These are phyloP conservation scores for Hippocampus abdominalis DNA, from an alignment of 2,113 vertebrate genomes.

Conservation along the genomic window DNA sequence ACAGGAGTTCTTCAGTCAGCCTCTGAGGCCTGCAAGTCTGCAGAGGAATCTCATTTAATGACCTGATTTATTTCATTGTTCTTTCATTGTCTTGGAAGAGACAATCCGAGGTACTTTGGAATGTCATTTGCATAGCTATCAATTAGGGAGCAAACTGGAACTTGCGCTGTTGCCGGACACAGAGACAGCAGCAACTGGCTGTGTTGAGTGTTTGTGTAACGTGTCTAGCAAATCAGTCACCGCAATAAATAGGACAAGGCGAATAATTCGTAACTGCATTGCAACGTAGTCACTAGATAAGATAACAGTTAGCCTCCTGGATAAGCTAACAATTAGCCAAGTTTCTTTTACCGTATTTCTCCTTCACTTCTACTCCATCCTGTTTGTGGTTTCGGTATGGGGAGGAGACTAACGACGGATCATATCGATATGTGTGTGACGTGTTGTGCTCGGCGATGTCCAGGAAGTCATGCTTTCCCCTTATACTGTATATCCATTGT, in stretches of 20 bases:
- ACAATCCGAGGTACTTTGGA: slow-evolving; percentile 48
- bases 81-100: slow-evolving; percentile 33
- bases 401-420: too few species aligned
- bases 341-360: too few species aligned
- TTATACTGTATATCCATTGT: too few species aligned
- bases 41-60: slow-evolving; percentile 60
- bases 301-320: too few species aligned
- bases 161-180: background rate
- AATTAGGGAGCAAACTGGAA: background rate
- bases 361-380: too few species aligned
- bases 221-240: background rate
- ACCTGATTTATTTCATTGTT: slow-evolving; percentile 35
- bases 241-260: background rate
- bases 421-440: too few species aligned
- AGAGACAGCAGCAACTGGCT: background rate
- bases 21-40: slow-evolving; percentile 42
- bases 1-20: slow-evolving; percentile 30
- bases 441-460: too few species aligned
- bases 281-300: too few species aligned
- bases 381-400: too few species aligned
- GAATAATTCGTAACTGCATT: too few species aligned
- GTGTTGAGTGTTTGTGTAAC: background rate
- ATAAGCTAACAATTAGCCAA: too few species aligned
- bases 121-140: slow-evolving; percentile 41
- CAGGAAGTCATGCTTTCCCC: too few species aligned